These are phyloP conservation scores for Tachycineta bicolor DNA, from an alignment of 2,113 vertebrate genomes.

Conservation along the genomic window DNA sequence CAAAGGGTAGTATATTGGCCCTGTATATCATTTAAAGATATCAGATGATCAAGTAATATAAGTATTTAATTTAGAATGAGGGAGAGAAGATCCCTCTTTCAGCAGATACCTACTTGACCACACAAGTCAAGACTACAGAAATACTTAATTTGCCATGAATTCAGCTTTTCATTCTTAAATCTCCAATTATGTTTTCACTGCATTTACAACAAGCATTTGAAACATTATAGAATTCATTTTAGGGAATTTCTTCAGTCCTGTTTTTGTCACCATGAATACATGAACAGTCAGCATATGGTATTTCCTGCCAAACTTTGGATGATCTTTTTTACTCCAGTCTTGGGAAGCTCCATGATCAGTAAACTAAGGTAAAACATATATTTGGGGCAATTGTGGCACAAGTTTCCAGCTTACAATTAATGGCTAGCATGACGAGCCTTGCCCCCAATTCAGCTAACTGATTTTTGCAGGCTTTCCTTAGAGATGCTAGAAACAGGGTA, in stretches of 20 bases:
- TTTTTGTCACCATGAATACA: not conserved
- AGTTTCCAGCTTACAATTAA: not conserved
- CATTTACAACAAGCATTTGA: not conserved
- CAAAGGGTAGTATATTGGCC: not conserved
- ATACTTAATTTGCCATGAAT: not conserved
- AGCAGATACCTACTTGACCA: not conserved
- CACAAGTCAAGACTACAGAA: not conserved
- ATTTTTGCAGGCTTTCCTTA: not conserved
- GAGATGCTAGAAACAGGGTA: not conserved
- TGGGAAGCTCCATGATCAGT: not conserved
- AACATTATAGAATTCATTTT: not conserved
- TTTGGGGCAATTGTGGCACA: not conserved
- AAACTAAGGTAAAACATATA: not conserved
- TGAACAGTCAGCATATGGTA: not conserved
- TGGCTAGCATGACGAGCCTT: not conserved
- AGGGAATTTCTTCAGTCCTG: not conserved
- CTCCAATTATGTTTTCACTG: not conserved
- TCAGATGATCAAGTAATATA: not conserved
- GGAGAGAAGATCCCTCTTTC: not conserved
- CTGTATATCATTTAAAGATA: not conserved
- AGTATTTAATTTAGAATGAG: not conserved
- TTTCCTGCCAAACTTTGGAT: not conserved
- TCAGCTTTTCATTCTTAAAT: not conserved
- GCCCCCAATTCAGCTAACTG: not conserved
- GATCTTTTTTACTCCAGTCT: not conserved